These are phyloP conservation scores for Oryzias javanicus DNA, from an alignment of 2,113 vertebrate genomes.

Conservation along the genomic window DNA sequence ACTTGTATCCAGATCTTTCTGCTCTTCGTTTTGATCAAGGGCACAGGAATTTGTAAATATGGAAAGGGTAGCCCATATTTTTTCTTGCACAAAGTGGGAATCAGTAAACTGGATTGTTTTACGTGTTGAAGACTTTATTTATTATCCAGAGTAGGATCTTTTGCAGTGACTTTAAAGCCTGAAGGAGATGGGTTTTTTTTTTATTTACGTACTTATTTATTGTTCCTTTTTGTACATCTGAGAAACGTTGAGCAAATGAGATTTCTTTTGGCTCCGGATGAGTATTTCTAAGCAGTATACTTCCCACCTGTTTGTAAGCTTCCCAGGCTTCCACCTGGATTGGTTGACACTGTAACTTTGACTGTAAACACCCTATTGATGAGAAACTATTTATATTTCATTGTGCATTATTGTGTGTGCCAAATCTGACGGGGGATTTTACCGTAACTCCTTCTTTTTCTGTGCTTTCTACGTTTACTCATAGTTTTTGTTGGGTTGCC, in stretches of 20 bases:
- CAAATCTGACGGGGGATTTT: conserved; percentile 73
- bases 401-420: conserved; percentile 78
- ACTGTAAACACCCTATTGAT: conserved; percentile 72
- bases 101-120: conserved; percentile 59
- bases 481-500: conserved; percentile 67
- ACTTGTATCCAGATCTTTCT: conserved; percentile 51
- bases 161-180: conserved; percentile 67
- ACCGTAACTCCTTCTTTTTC: conserved; percentile 66
- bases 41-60: conserved; percentile 67
- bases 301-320: conserved; percentile 74
- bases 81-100: conserved; percentile 75
- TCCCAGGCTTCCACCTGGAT: conserved; percentile 73
- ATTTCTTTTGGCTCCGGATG: conserved; percentile 67
- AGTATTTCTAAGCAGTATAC: conserved; percentile 71
- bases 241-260: conserved; percentile 57
- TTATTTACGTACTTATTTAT: conserved; percentile 36
- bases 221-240: conserved; percentile 63
- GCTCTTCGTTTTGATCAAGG: conserved; percentile 48
- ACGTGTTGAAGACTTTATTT: conserved; percentile 71
- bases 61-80: conserved; percentile 70
- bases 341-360: conserved; percentile 72
- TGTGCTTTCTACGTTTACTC: conserved; percentile 70
- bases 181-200: conserved; percentile 63
- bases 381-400: conserved; percentile 72
- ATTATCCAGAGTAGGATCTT: conserved; percentile 71